Evolutionary conservation across 2,113 vertebrate genomes (phyloP), one percentile per base, ranked within the genome.

Genomic region (Romanogobio albipinnatus): DNA sequence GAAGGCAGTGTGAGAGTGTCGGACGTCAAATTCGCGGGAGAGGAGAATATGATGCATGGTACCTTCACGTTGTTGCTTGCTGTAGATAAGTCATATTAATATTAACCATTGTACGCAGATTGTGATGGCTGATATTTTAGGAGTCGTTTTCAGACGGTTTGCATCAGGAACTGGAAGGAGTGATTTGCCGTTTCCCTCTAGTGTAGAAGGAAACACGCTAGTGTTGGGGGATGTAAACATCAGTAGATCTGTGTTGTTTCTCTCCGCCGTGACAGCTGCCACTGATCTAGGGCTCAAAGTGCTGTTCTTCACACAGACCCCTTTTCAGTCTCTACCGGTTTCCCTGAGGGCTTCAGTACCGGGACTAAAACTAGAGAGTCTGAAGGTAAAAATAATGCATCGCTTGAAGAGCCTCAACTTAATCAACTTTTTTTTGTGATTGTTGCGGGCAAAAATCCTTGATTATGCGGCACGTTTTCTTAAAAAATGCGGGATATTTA

Each of bases 191-290:
- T 22, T 61, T 24, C 73, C 51, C 33, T 24, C n/a, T 79, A 2
- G 22, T n/a, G 0, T 80, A 1, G 43, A 87, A 47, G 66, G 78
- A 74, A 85, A 89, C 86, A 10, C 85, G 1, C 68, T 94, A 81
- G 0, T 95, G 45, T 51, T 94, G 1, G 94, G 94, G 1, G 93
- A 93, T 4, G 62, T n/a, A 22, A 77, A 70, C 49, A 9, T 93
- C 15, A 91, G 86, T 80, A 92, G 90, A 61, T 89, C 93, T 0
- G 2, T 95, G 87, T 77, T 95, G 81, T 91, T 95, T 59, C 84
- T 95, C 4, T 81, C 93, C 24, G 94, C 94, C 11, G 87, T 95
- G 6, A 93, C 91, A 0, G 94, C 94, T 0, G 94, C 94, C 26
- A 89, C 92, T 0, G 89, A 94, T 78, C 10, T 87, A 66, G 93